Evolutionary conservation across 2,888 invertebrate genomes (phyloP), one percentile per base, ranked within the genome.

Genomic region (Tribolium freemani): DNA sequence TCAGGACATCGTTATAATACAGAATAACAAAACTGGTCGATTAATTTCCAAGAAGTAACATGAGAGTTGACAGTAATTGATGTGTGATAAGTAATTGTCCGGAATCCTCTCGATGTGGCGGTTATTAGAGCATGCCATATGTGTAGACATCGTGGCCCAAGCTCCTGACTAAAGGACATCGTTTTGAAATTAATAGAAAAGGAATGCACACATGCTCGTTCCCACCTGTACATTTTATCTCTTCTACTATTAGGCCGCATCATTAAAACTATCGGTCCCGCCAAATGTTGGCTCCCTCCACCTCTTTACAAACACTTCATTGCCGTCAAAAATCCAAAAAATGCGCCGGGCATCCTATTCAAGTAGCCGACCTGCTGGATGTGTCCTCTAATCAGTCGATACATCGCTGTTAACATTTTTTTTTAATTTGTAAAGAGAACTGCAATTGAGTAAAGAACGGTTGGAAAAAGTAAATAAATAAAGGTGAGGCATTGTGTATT

Each of bases 181-280:
- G 60, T 21, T 71, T 46, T 66, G 30, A 60, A 71, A 67, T 61
- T 71, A 71, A 71, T 67, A 71, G 71, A 53, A 72, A 68, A 38
- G 72, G 72, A 72, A 72, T 72, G 72, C 72, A 61, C 72, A 72
- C 72, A 72, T 72, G 72, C 61, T 30, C 61, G 67, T 67, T 57
- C 10, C 60, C 72, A 72, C 72, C 72, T 72, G 72, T 72, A 72
- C 53, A 51, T 66, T 67, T 71, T 67, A 71, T 71, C 71, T 73
- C 46, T 63, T 46, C 73, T 69, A 16, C 16, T 16, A 72, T 72
- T 72, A 72, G 69, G 45, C 51, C 50, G 31, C 45, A 60, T 73
- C 69, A 70, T 73, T 73, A 69, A 53, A 73, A 48, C 53, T 56
- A 70, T 48, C 56, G 57, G 48, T 53, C 31, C 63, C 46, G 70